Evolutionary conservation across 2,888 invertebrate species (phyloP), one percentile per base, ranked within the genome.

Genomic region (Tetragonula carbonaria): DNA sequence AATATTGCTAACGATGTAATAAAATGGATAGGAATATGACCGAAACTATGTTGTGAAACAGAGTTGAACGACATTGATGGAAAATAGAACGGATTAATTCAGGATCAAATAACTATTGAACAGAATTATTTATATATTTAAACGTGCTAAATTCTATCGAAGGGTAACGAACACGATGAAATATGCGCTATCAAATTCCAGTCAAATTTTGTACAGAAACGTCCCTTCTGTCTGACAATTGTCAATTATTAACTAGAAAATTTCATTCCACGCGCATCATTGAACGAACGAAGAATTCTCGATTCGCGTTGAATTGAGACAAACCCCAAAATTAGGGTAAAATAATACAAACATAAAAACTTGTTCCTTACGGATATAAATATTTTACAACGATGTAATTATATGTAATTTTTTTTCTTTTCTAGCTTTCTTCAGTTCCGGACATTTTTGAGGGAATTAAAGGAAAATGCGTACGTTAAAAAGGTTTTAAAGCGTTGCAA

Each of bases 1-100:
- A 65, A 70, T 65, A 51, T 57, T 33, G 65, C n/a, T 77, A 38
- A 77, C 68, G 62, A 45, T 23, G 38, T 51, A 50, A 77, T 77
- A 57, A 80, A 77, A 71, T 59, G n/a, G 33, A 14, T 23, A n/a
- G 59, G 8, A 63, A 55, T 45, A 50, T 16, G 11, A 51, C 51
- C 33, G n/a, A 59, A 59, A 2, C 55, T 18, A 6, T 23, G n/a
- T n/a, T 8, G 33, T 4, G 55, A 55, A 33, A 57, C 50, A 51
- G 23, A 53, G 53, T 62, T 62, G 62, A 75, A 62, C 55, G 55
- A 68, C 4, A 28, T 18, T 63, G 38, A 16, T 51, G 38, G 55
- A 33, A 33, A 68, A 51, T 53, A 28, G 51, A 38, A 53, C 28
- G 62, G 63, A 74, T 53, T 53, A 74, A 72, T 57, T 13, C 59